Conservation (phyloP, 2,888 invertebrate species). For the Volucella inanis region DNA sequence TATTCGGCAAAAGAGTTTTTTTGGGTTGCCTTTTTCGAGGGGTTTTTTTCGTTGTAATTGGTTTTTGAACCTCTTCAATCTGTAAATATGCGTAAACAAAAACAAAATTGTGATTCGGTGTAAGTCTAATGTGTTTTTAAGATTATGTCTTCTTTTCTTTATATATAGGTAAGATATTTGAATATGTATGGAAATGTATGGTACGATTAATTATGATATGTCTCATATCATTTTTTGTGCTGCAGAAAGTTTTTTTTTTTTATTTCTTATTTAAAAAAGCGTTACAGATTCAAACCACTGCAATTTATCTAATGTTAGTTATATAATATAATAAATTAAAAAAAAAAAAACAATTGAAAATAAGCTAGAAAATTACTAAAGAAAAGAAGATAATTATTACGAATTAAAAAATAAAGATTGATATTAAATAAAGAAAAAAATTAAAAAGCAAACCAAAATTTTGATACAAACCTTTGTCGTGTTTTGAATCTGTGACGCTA, state of each 20-base stretch:
- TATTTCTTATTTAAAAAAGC: slow-evolving; percentile 43
- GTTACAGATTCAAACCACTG: slow-evolving; percentile 73
- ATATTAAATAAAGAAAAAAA: slow-evolving; percentile 20
- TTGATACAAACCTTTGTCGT: slow-evolving; percentile 82
- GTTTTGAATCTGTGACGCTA: slow-evolving; percentile 83
- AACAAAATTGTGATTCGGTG: neutral
- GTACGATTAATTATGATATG: neutral
- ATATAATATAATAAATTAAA: slow-evolving; percentile 1
- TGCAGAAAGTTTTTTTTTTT: neutral
- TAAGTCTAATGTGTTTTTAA: neutral
- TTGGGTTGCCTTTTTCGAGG: slow-evolving; percentile 82
- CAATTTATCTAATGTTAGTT: slow-evolving; percentile 23
- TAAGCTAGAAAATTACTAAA: slow-evolving; percentile 43
- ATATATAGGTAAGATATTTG: slow-evolving; percentile 21
- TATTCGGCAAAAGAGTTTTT: slow-evolving; percentile 80
- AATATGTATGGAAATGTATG: neutral
- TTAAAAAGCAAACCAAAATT: slow-evolving; percentile 72
- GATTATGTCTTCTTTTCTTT: slow-evolving; percentile 65
- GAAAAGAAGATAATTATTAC: slow-evolving; percentile 61
- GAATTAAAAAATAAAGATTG: slow-evolving; percentile 58
- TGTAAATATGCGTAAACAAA: slow-evolving; percentile 74
- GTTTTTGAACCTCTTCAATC: slow-evolving; percentile 79
- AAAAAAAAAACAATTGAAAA: slow-evolving; percentile 1
- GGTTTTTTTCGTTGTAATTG: slow-evolving; percentile 79
- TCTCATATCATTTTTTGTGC: slow-evolving; percentile 13